phyloP scores from a whole-genome alignment of 2,797 vertebrate genomes.

The Rhadinocentrus ornatus region DNA sequence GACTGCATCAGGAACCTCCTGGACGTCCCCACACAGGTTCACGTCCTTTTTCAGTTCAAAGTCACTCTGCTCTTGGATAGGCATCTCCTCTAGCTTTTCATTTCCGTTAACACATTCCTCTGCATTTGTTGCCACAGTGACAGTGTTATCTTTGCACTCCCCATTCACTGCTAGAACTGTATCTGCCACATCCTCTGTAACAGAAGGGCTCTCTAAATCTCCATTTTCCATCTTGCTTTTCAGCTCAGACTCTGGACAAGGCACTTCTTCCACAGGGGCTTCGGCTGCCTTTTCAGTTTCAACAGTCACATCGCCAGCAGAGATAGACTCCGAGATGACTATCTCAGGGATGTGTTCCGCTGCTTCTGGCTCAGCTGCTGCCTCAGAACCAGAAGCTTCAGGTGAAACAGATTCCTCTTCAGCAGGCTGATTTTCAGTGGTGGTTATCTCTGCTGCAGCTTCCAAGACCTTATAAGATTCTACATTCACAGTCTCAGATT shows the following conservation, averaged over 20 bases:
- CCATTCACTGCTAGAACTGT: conserved; percentile 72
- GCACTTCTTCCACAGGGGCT: conserved; percentile 41
- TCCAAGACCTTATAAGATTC: conserved; percentile 27
- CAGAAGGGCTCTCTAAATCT: conserved; percentile 62
- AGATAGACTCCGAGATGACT: conserved; percentile 75
- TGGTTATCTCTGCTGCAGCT: conserved; percentile 21
- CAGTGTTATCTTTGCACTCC: conserved; percentile 55
- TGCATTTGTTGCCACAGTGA: conserved; percentile 31
- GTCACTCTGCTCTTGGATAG: conserved; percentile 70
- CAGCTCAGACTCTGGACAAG: conserved; percentile 42
- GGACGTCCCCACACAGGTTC: conserved; percentile 66
- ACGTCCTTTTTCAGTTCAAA: conserved; percentile 84
- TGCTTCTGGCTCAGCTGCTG: conserved; percentile 34
- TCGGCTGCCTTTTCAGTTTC: conserved; percentile 51
- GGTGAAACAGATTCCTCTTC: conserved; percentile 45
- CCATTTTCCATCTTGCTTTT: conserved; percentile 79
- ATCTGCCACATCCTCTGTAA: conserved; percentile 46
- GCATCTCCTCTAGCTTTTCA: conserved; percentile 66
- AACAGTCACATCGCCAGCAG: conserved; percentile 49
- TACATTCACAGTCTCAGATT: conserved; percentile 24
- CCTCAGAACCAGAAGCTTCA: conserved; percentile 32
- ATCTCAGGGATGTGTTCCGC: conserved; percentile 76
- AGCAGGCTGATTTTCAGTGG: conserved; percentile 21
- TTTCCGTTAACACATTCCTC: conserved; percentile 78
- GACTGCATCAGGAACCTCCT: conserved; percentile 61